Conservation (phyloP, 1,140 invertebrate species). For the Helicoverpa zea region DNA sequence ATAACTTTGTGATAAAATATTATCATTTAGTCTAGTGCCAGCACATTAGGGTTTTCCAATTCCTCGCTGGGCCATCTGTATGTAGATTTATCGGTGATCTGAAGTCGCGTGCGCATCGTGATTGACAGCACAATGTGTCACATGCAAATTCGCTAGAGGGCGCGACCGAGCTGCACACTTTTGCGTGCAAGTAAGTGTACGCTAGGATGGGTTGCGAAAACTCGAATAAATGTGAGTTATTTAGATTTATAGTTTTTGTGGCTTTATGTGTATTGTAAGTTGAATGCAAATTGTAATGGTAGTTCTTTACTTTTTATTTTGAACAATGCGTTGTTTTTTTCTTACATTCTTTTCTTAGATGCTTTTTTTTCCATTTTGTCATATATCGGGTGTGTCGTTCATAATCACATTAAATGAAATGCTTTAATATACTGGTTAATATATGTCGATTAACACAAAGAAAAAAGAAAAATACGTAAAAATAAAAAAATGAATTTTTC, state of each 20-base stretch:
- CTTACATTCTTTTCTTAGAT: no score
- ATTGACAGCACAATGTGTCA: constrained; percentile 76
- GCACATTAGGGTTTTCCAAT: constrained; percentile 65
- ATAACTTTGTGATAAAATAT: constrained; percentile 49
- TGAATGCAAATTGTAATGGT: constrained; percentile 25
- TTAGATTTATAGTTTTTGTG: constrained; percentile 45
- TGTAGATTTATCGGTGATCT: constrained; percentile 71
- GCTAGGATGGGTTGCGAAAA: constrained; percentile 14
- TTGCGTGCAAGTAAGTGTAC: constrained; percentile 36
- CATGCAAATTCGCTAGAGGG: constrained; percentile 66
- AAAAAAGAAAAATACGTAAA: no score
- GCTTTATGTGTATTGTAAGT: constrained; percentile 23
- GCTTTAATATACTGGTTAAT: no score
- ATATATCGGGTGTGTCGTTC: no score
- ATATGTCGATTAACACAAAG: no score
- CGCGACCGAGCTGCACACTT: constrained; percentile 54
- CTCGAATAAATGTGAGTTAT: constrained; percentile 38
- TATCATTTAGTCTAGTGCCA: constrained; percentile 55
- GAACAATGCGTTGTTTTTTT: not conserved
- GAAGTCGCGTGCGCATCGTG: constrained; percentile 65
- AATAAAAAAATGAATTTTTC: no score
- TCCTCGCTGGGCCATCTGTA: constrained; percentile 62
- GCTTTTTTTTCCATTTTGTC: no score
- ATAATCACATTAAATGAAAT: no score
- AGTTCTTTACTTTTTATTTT: not conserved